Evolutionary conservation across 2,113 vertebrate genomes (phyloP).

Genomic region (Anseranas semipalmata): DNA sequence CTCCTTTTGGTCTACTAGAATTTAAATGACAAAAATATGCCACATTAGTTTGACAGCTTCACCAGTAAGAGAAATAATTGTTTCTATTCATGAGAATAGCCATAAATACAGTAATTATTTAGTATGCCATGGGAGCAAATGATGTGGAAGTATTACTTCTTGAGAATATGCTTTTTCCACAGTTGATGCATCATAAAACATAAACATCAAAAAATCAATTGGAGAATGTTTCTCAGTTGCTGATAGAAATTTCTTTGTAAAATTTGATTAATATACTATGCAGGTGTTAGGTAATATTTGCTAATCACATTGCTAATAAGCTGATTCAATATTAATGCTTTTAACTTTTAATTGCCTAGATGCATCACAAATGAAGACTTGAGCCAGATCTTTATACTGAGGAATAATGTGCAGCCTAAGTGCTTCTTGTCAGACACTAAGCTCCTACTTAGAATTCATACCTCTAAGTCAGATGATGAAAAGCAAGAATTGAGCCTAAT

Average conservation of each 20-base stretch:
- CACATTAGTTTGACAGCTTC: not conserved
- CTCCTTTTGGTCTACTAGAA: not conserved
- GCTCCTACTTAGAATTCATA: not conserved
- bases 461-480: slow-evolving; percentile 12
- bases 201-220: not conserved
- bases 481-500: not conserved
- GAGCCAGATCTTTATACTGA: not conserved
- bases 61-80: not conserved
- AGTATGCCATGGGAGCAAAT: not conserved
- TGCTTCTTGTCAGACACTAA: not conserved
- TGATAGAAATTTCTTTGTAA: not conserved
- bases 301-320: not conserved
- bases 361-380: not conserved
- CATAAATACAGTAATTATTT: not conserved
- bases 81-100: not conserved
- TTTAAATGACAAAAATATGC: not conserved
- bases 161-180: not conserved
- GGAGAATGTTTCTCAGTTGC: not conserved
- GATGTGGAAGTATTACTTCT: not conserved
- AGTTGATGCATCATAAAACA: not conserved
- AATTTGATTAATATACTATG: not conserved
- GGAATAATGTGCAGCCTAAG: not conserved
- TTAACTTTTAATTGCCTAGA: not conserved
- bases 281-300: slow-evolving; percentile 24
- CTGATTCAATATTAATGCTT: slow-evolving; percentile 6